These are phyloP conservation scores for Cherax destructor DNA, from an alignment of 1,140 invertebrate genomes.

Conservation along the genomic window DNA sequence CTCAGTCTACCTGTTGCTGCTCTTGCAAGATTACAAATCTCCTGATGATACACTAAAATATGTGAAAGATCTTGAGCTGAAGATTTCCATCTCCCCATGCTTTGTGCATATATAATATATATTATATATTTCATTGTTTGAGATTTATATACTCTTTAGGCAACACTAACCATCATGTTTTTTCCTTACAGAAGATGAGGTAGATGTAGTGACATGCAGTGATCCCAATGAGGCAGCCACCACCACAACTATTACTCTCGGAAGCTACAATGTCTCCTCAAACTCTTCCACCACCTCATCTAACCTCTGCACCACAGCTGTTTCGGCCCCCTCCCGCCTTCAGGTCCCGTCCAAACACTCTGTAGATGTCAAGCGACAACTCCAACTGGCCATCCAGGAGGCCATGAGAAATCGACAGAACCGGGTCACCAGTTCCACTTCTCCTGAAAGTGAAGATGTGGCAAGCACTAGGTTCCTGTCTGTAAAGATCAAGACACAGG, in stretches of 20 bases:
- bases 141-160: too few relatives aligned
- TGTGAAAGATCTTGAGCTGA: too few relatives aligned
- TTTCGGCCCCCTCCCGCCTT: not conserved
- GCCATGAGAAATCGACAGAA: conserved; percentile 52
- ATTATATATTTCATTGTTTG: too few relatives aligned
- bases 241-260: not conserved
- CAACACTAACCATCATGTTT: not conserved
- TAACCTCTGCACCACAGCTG: not conserved
- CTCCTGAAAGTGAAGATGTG: not conserved
- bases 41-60: too few relatives aligned
- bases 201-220: conserved; percentile 50
- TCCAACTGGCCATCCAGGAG: conserved; percentile 57
- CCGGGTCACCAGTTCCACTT: not conserved
- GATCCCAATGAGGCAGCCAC: conserved; percentile 14
- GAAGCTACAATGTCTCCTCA: conserved; percentile 1
- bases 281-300: not conserved
- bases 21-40: too few relatives aligned
- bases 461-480: conserved; percentile 34
- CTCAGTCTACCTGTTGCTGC: too few relatives aligned
- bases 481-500: conserved; percentile 61
- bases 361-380: conserved; percentile 49
- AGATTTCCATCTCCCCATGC: too few relatives aligned
- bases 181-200: conserved; percentile 55
- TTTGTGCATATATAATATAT: too few relatives aligned
- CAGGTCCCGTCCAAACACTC: conserved; percentile 18